Percentiles rank a stretch among this genome's conserved stretches.
phyloP scores from a whole-genome alignment of 2,797 vertebrate genomes.

The Kryptopterus vitreolus region DNA sequence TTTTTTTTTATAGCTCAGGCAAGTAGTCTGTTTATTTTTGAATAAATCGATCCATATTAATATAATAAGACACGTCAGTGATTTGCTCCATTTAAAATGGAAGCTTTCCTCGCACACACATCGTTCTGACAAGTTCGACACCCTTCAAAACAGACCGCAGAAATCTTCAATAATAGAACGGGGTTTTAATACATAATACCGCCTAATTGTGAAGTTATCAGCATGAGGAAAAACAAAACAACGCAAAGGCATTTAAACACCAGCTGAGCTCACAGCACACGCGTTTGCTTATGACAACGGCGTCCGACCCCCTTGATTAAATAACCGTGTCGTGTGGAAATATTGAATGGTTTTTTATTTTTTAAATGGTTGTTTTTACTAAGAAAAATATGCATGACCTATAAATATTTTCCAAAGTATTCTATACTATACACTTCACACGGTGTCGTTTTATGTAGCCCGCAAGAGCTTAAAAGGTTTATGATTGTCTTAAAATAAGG shows the following conservation, averaged over 20 bases:
- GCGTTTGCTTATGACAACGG: neutral
- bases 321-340: neutral
- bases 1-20: neutral
- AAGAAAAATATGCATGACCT: neutral
- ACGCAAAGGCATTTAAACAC: neutral
- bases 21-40: neutral
- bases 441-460: too few species aligned
- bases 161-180: neutral
- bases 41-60: slow-evolving; percentile 16
- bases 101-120: neutral
- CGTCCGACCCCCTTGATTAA: neutral
- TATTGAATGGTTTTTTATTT: neutral
- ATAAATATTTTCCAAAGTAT: neutral
- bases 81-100: slow-evolving; percentile 7
- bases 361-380: neutral
- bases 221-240: neutral
- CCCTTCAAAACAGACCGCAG: neutral
- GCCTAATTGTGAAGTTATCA: slow-evolving; percentile 2
- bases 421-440: neutral
- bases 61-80: slow-evolving; percentile 21
- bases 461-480: too few species aligned
- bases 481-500: too few species aligned
- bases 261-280: neutral
- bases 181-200: neutral
- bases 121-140: slow-evolving; percentile 8